Conservation (phyloP, 1,140 invertebrate genomes). For the Hylaeus anthracinus region DNA sequence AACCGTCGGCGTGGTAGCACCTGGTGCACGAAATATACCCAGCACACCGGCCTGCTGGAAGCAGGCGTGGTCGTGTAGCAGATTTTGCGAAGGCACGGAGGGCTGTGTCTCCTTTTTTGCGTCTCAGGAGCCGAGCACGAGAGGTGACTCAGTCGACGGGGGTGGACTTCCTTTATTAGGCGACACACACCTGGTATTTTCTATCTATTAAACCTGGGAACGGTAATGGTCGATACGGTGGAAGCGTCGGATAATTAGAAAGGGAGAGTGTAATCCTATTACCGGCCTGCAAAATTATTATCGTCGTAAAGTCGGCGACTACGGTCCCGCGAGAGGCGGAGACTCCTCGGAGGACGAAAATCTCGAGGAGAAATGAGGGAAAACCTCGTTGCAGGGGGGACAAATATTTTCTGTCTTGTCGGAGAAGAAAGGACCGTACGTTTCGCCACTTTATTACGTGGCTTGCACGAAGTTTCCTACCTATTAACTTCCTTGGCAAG, state of each 20-base stretch:
- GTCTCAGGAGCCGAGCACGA: not conserved
- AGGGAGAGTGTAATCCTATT: slow-evolving; percentile 25
- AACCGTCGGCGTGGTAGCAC: slow-evolving; percentile 70
- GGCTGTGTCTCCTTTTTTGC: slow-evolving; percentile 44
- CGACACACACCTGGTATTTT: slow-evolving; percentile 46
- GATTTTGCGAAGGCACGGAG: slow-evolving; percentile 55
- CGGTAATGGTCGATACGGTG: not conserved
- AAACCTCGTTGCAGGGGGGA: slow-evolving; percentile 19
- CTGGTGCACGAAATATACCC: slow-evolving; percentile 75
- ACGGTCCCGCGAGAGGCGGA: not conserved
- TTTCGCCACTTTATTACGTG: slow-evolving; percentile 63
- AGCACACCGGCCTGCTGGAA: slow-evolving; percentile 54
- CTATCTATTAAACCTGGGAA: slow-evolving; percentile 35
- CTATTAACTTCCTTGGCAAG: slow-evolving; percentile 60
- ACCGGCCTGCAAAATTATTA: slow-evolving; percentile 28
- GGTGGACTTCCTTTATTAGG: slow-evolving; percentile 42
- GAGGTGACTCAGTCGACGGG: not conserved
- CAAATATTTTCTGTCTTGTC: slow-evolving; percentile 48
- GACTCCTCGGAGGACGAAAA: slow-evolving; percentile 23
- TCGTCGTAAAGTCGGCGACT: slow-evolving; percentile 26
- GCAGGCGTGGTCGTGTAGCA: slow-evolving; percentile 46
- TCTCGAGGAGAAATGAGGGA: slow-evolving; percentile 37
- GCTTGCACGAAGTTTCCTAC: slow-evolving; percentile 60
- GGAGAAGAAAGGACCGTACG: slow-evolving; percentile 47
- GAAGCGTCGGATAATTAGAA: slow-evolving; percentile 25